Evolutionary conservation across 2,113 vertebrate genomes (phyloP).

Genomic region (Osmerus eperlanus): DNA sequence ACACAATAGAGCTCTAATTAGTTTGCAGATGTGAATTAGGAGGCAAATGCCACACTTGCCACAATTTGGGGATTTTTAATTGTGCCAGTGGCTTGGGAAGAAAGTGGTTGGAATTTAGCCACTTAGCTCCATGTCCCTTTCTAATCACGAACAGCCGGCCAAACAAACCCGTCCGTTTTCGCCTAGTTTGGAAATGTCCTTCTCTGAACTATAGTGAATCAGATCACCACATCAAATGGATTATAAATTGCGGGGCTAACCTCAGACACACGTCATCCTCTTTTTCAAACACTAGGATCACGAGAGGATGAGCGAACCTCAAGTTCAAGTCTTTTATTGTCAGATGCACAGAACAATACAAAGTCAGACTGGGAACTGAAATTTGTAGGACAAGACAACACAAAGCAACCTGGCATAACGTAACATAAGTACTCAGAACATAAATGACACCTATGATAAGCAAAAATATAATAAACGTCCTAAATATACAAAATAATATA

Average conservation of each 20-base stretch:
- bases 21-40: conserved; percentile 49
- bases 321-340: not conserved
- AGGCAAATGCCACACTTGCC: conserved; percentile 29
- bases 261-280: not conserved
- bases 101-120: conserved; percentile 44
- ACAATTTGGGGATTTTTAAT: conserved; percentile 42
- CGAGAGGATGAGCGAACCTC: not conserved
- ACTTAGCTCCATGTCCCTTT: conserved; percentile 8
- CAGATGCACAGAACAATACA: no score
- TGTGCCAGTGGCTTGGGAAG: conserved; percentile 33
- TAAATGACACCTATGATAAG: no score
- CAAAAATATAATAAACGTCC: no score
- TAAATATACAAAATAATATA: no score
- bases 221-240: conserved; percentile 3
- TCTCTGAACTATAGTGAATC: not conserved
- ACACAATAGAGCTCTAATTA: conserved; percentile 50
- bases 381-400: no score
- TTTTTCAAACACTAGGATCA: not conserved
- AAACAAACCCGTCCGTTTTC: conserved; percentile 2
- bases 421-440: no score
- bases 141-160: conserved; percentile 30
- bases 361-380: no score
- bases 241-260: not conserved
- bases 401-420: no score
- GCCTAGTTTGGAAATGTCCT: not conserved